Conservation (phyloP, 2,113 vertebrate genomes). For the Tringa solitaria region DNA sequence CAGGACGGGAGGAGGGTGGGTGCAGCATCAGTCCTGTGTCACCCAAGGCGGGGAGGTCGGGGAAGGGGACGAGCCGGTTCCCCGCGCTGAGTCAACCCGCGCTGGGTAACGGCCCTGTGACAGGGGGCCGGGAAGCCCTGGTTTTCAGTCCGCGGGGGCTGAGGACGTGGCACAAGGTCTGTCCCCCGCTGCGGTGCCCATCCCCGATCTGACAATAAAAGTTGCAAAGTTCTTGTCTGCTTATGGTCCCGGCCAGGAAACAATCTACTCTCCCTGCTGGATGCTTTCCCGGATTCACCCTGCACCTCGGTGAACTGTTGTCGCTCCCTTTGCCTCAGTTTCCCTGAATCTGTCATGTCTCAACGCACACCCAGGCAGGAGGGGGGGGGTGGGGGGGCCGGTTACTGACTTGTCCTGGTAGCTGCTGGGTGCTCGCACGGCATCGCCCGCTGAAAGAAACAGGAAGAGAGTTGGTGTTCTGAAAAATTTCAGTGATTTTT, state of each 20-base stretch:
- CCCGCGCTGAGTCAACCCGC: background rate
- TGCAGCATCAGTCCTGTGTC: constrained; percentile 7
- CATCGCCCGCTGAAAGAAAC: background rate
- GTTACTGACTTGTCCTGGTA: background rate
- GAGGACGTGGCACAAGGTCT: background rate
- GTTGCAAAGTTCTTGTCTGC: background rate
- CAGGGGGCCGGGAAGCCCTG: background rate
- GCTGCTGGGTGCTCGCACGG: background rate
- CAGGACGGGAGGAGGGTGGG: background rate
- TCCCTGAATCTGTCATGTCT: accelerated
- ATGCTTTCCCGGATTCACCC: background rate
- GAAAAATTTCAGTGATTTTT: no score
- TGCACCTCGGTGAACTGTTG: background rate
- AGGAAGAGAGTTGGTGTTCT: background rate
- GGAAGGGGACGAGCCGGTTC: background rate
- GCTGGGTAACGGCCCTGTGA: background rate
- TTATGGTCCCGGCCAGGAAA: background rate
- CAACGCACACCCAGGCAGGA: accelerated
- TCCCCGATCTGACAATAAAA: accelerated
- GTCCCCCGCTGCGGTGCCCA: background rate
- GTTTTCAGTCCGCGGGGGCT: accelerated
- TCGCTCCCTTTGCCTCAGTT: background rate
- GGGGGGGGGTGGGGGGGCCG: no score
- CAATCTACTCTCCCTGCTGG: background rate
- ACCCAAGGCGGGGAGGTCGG: background rate